Evolutionary conservation across 2,113 vertebrate genomes (phyloP).

Genomic region (Seriola dumerili): DNA sequence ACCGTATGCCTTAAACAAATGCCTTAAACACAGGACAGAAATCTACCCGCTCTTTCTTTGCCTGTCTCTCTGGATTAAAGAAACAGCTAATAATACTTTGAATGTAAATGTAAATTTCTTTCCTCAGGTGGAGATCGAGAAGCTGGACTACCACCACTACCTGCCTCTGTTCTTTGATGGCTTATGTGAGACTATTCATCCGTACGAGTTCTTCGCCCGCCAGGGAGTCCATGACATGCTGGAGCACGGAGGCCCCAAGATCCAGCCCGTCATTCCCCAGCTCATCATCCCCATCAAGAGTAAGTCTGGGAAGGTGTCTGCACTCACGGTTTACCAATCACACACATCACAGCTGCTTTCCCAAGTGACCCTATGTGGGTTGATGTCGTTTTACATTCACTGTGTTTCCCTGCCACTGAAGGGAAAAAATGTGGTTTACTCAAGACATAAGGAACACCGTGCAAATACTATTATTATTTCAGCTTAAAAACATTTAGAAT

Average conservation of each 20-base stretch:
- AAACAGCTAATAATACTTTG: constrained; percentile 7
- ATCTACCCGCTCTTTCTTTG: background rate
- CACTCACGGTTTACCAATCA: constrained; percentile 25
- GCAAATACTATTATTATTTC: background rate
- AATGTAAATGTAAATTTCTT: constrained; percentile 42
- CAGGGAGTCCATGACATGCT: constrained; percentile 95
- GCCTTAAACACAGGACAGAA: constrained; percentile 31
- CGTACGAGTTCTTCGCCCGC: constrained; percentile 94
- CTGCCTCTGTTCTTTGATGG: constrained; percentile 96
- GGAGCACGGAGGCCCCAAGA: constrained; percentile 92
- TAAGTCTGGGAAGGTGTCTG: constrained; percentile 77
- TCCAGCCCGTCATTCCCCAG: constrained; percentile 89
- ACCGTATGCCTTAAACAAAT: background rate
- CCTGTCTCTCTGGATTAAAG: constrained; percentile 3
- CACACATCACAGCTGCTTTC: constrained; percentile 7
- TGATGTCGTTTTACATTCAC: constrained; percentile 11
- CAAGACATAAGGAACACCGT: background rate
- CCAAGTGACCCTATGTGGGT: constrained; percentile 1
- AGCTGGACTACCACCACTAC: constrained; percentile 93
- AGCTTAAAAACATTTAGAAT: background rate
- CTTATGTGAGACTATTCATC: constrained; percentile 91
- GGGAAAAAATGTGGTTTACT: background rate
- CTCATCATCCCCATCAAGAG: constrained; percentile 96
- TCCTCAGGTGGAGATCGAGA: constrained; percentile 91
- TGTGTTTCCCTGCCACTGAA: background rate